A percentile compares a stretch with the other conserved stretches of the same genome.
Conservation (phyloP, 1,140 invertebrate genomes). For the Leptinotarsa undecemlineata region DNA sequence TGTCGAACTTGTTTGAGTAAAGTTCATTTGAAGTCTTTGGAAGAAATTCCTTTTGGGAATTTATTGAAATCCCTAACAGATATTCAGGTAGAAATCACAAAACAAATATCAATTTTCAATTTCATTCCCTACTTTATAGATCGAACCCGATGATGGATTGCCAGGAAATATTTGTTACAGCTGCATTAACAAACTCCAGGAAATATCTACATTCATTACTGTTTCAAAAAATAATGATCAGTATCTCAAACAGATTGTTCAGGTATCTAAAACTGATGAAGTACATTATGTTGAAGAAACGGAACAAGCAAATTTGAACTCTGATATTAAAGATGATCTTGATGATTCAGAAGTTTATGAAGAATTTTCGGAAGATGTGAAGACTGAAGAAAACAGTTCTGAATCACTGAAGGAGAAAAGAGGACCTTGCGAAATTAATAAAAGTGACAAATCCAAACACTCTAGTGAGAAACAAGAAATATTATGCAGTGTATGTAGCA, state of each 20-base stretch:
- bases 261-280: background rate
- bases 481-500: conserved; percentile 3
- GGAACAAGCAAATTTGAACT: background rate
- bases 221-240: conserved; percentile 15
- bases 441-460: background rate
- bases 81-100: conserved; percentile 14
- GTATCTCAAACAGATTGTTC: background rate
- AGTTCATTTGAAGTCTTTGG: background rate
- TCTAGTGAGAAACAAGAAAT: background rate
- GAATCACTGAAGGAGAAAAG: background rate
- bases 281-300: background rate
- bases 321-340: background rate
- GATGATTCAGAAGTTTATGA: background rate
- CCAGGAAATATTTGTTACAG: conserved; percentile 19
- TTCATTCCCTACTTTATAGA: conserved; percentile 15
- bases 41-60: background rate
- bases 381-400: background rate
- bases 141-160: conserved; percentile 6
- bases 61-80: conserved; percentile 1
- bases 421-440: background rate
- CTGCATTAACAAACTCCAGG: background rate
- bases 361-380: background rate
- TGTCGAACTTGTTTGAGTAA: conserved; percentile 17
- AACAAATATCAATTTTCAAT: background rate
- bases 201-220: conserved; percentile 18